Percentiles rank a stretch among this genome's conserved stretches.
phyloP scores from a whole-genome alignment of 2,113 vertebrate genomes.

The Butorides virescens region DNA sequence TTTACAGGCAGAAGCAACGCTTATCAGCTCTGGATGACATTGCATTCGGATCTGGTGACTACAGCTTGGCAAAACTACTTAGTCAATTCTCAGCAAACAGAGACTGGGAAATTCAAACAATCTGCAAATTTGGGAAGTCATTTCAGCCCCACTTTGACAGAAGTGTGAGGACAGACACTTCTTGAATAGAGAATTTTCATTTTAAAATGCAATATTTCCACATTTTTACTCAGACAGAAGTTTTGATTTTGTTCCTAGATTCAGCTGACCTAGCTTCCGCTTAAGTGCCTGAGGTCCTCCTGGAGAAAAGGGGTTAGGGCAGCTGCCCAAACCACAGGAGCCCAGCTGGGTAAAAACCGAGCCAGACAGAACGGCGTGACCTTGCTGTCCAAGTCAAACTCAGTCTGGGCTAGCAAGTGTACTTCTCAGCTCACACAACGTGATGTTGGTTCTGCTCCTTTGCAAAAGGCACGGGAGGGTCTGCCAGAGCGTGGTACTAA shows the following conservation, averaged over 20 bases:
- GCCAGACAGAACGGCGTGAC: neutral
- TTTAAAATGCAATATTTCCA: neutral
- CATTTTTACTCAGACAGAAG: neutral
- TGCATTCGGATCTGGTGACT: neutral
- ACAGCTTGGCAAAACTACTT: neutral
- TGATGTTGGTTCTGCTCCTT: neutral
- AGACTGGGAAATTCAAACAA: neutral
- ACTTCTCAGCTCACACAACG: neutral
- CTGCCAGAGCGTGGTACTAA: neutral
- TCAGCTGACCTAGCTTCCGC: neutral
- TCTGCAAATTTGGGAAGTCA: neutral
- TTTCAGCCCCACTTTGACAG: neutral
- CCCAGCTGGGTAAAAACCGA: neutral
- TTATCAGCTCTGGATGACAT: neutral
- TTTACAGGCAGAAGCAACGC: neutral
- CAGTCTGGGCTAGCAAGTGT: neutral
- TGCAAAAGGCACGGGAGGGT: neutral
- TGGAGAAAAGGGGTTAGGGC: neutral
- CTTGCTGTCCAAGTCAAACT: neutral
- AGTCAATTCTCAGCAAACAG: neutral
- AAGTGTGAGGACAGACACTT: neutral
- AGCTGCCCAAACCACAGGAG: neutral
- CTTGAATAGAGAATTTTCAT: neutral
- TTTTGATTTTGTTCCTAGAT: neutral
- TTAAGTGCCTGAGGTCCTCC: neutral